Percentiles rank a stretch among this genome's conserved stretches.
phyloP scores from a whole-genome alignment of 2,113 vertebrate genomes.

The Trichechus manatus region DNA sequence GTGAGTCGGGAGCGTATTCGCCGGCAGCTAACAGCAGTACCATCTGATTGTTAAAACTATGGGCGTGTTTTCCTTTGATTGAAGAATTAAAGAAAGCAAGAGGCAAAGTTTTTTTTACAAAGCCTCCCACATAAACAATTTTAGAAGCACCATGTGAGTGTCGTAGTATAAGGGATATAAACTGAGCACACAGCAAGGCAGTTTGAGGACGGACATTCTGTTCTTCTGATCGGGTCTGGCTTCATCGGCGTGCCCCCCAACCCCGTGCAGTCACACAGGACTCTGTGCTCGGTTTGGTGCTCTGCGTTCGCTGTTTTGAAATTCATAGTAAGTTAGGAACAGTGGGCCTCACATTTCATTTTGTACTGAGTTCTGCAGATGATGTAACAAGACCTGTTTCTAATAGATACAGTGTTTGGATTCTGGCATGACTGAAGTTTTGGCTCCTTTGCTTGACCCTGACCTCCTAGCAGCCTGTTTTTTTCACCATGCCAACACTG shows the following conservation, averaged over 20 bases:
- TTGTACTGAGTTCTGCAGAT: not conserved
- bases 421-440: not conserved
- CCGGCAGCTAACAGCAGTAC: not conserved
- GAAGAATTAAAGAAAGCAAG: constrained; percentile 36
- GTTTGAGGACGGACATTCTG: not conserved
- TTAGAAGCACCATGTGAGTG: not conserved
- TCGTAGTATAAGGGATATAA: not conserved
- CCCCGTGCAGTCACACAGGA: not conserved
- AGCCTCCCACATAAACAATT: not conserved
- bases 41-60: not conserved
- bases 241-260: not conserved
- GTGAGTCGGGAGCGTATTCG: not conserved
- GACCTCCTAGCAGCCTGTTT: constrained; percentile 33
- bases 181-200: not conserved
- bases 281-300: not conserved
- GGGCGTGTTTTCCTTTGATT: not conserved
- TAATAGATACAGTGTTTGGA: constrained; percentile 23
- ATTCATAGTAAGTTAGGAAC: not conserved
- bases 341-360: not conserved
- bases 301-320: not conserved
- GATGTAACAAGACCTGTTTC: not conserved
- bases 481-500: not conserved
- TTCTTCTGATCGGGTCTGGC: not conserved
- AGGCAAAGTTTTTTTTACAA: not conserved
- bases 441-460: constrained; percentile 53